Percentiles rank a stretch among this genome's conserved stretches.
Evolutionary conservation across 2,797 vertebrate genomes (phyloP).

Genomic region (Hozukius guyotensis): DNA sequence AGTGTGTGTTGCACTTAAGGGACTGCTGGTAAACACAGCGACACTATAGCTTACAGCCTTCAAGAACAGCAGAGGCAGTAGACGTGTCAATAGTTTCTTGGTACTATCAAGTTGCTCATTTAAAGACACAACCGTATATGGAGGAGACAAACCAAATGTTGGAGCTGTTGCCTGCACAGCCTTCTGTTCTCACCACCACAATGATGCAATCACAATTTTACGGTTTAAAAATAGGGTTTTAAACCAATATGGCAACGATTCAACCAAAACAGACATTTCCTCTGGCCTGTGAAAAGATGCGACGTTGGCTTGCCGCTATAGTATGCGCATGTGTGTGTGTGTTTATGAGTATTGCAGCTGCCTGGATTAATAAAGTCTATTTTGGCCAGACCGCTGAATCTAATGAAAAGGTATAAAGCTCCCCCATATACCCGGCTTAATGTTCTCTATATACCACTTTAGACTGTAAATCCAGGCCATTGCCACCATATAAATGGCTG

Average conservation of each 20-base stretch:
- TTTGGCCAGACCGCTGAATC: constrained; percentile 1
- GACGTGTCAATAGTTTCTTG: not conserved
- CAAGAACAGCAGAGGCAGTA: not conserved
- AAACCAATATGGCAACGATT: not conserved
- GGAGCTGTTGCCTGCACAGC: constrained; percentile 1
- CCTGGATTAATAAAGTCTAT: constrained; percentile 35
- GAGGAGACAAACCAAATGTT: not conserved
- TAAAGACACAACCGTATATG: not conserved
- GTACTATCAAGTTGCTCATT: not conserved
- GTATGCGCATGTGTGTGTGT: not conserved
- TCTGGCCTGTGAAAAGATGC: not conserved
- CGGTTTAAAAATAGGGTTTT: not conserved
- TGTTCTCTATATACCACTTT: constrained; percentile 25
- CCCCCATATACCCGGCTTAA: constrained; percentile 26
- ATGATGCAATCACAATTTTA: not conserved
- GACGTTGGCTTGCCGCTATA: not conserved
- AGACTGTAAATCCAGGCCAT: constrained; percentile 12
- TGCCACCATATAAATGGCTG: not conserved
- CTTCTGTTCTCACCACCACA: not conserved
- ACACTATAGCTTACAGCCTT: not conserved
- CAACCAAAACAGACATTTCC: not conserved
- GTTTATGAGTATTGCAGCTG: not conserved
- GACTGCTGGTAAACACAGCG: not conserved
- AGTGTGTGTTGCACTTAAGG: not conserved
- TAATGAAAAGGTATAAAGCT: constrained; percentile 31